Conservation (phyloP, 2,113 vertebrate species). For the Acanthisitta chloris region DNA sequence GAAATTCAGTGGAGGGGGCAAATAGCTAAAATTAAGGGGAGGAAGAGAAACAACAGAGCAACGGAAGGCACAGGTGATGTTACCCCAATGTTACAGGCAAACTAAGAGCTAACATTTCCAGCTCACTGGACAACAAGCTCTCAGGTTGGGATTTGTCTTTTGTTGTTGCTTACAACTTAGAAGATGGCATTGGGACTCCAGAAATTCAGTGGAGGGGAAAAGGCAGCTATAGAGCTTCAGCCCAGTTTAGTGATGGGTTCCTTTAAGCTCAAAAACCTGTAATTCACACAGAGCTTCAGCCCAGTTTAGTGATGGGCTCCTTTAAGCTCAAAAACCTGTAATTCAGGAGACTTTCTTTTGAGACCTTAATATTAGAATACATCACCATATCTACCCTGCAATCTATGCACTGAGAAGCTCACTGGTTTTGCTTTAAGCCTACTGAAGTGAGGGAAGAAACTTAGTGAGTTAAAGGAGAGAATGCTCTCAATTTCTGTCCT, state of each 20-base stretch:
- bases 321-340: not conserved
- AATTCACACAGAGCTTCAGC: not conserved
- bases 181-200: not conserved
- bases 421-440: not conserved
- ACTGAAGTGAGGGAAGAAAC: not conserved
- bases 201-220: not conserved
- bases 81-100: not conserved
- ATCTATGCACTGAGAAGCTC: not conserved
- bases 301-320: not conserved
- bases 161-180: not conserved
- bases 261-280: not conserved
- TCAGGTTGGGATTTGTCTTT: not conserved
- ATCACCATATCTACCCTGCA: not conserved
- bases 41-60: not conserved
- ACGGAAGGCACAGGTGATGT: rapidly evolving
- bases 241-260: not conserved
- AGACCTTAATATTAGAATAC: not conserved
- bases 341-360: not conserved
- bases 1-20: not conserved
- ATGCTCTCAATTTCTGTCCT: not conserved
- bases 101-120: not conserved
- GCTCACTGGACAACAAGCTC: not conserved
- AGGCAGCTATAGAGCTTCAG: not conserved
- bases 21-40: not conserved
- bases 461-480: not conserved